Percentiles rank a stretch among this genome's conserved stretches.
Evolutionary conservation across 2,113 vertebrate species (phyloP).

Genomic region (Pedetes capensis): DNA sequence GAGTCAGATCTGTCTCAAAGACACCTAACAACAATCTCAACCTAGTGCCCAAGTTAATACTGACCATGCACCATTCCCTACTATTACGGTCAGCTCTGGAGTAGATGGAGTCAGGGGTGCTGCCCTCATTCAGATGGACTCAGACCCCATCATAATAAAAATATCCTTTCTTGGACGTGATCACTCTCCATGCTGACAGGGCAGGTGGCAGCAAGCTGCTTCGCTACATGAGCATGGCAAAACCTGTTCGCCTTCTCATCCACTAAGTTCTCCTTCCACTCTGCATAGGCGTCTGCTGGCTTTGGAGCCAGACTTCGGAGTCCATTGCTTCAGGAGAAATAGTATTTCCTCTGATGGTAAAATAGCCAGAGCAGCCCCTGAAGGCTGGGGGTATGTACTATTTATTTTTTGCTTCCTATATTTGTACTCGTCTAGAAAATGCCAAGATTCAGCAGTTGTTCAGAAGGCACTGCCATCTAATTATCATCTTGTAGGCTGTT

Average conservation of each 20-base stretch:
- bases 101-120: fast-evolving
- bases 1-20: too few species aligned
- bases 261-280: not conserved
- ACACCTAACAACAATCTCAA: too few species aligned
- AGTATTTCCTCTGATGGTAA: not conserved
- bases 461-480: not conserved
- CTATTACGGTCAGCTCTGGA: not conserved
- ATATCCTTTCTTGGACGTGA: not conserved
- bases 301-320: not conserved
- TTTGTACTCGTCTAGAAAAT: not conserved
- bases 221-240: fast-evolving
- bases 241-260: not conserved
- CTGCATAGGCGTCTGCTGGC: not conserved
- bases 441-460: not conserved
- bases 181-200: not conserved
- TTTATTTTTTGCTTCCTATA: not conserved
- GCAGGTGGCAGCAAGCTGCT: not conserved
- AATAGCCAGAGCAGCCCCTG: not conserved
- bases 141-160: not conserved
- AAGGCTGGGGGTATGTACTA: not conserved
- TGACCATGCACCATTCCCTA: not conserved
- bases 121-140: not conserved
- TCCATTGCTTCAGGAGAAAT: not conserved
- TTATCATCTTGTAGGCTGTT: not conserved
- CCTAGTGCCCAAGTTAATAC: fast-evolving